phyloP scores from a whole-genome alignment of 2,888 invertebrate genomes.

The Drosophila maculinotata region DNA sequence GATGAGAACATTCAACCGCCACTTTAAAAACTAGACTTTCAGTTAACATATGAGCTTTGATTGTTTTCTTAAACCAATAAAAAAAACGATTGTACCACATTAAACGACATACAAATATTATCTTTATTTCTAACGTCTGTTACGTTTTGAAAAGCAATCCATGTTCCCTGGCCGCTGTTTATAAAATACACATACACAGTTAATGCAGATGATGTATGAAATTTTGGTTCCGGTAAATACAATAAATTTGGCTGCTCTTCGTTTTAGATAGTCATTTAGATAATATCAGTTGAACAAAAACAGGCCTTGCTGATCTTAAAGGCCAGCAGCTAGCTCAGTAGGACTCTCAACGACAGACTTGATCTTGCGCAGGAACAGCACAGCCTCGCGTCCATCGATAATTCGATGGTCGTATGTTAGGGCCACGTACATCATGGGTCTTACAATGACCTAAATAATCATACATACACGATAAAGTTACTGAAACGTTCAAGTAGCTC shows the following conservation, averaged over 20 bases:
- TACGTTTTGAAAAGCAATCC: no score
- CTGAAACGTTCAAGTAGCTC: neutral
- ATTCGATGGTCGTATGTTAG: constrained; percentile 99
- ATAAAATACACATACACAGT: no score
- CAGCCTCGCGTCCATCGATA: constrained; percentile 99
- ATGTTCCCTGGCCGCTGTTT: no score
- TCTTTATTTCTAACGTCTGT: no score
- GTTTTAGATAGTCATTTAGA: neutral
- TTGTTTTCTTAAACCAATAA: no score
- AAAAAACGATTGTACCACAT: no score
- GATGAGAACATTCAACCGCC: no score
- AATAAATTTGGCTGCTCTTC: constrained; percentile 29
- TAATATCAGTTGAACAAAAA: neutral
- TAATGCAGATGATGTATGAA: neutral
- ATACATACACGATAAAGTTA: neutral
- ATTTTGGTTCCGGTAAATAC: constrained; percentile 6
- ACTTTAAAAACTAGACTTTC: no score
- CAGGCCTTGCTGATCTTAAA: constrained; percentile 87
- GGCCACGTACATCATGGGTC: constrained; percentile 99
- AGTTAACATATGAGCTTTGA: no score
- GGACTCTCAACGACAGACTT: constrained; percentile 99
- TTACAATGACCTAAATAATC: constrained; percentile 95
- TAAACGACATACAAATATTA: no score
- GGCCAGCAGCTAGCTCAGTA: constrained; percentile 94
- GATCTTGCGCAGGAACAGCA: constrained; percentile 97